These are phyloP conservation scores for Metopia argyrocephala DNA, from an alignment of 2,888 invertebrate species.

Conservation along the genomic window DNA sequence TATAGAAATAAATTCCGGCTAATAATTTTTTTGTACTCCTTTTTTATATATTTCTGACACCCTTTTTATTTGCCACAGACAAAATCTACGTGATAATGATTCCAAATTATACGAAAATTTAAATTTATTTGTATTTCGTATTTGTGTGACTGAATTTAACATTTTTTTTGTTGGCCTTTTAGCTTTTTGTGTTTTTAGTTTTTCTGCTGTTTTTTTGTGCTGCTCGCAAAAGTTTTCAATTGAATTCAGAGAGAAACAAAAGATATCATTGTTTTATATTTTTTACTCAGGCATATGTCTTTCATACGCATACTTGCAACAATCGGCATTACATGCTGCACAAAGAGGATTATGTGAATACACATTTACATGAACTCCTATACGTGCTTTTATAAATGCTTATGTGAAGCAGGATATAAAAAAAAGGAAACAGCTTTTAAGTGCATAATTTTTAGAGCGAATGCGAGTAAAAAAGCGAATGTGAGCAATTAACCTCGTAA, in stretches of 20 bases:
- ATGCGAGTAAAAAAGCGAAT: too few relatives aligned
- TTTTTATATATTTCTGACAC: slow-evolving; percentile 10
- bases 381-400: too few relatives aligned
- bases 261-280: background rate
- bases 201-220: background rate
- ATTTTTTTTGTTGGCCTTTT: background rate
- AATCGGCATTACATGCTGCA: background rate
- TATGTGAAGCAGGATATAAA: too few relatives aligned
- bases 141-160: background rate
- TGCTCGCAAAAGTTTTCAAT: background rate
- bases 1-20: too few relatives aligned
- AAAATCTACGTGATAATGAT: slow-evolving; percentile 60
- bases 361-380: too few relatives aligned
- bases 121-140: slow-evolving; percentile 2
- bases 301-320: background rate
- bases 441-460: too few relatives aligned
- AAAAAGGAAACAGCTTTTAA: too few relatives aligned
- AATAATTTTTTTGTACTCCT: background rate
- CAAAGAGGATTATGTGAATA: too few relatives aligned
- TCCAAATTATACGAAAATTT: slow-evolving; percentile 56
- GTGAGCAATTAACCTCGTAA: too few relatives aligned
- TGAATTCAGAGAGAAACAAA: background rate
- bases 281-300: background rate
- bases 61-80: slow-evolving; percentile 24
- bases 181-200: background rate